Percentiles rank a stretch among this genome's conserved stretches.
These are phyloP conservation scores for Nysson spinosus DNA, from an alignment of 2,888 invertebrate genomes.

Conservation along the genomic window DNA sequence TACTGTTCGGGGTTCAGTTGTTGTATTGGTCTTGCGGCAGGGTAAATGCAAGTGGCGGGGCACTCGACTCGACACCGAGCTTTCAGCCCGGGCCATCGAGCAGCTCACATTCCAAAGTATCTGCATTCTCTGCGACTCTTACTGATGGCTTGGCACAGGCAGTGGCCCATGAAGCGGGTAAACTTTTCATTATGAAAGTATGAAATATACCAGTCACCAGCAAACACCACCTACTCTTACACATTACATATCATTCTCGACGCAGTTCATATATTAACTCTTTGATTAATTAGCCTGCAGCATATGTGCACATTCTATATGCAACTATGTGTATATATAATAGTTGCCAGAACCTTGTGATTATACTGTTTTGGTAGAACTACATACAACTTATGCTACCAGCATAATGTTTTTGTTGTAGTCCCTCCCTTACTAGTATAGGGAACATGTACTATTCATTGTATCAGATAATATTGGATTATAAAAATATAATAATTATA, in stretches of 20 bases:
- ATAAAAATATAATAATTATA: too few species aligned
- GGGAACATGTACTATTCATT: too few species aligned
- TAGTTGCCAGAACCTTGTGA: neutral
- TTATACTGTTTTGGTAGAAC: neutral
- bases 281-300: neutral
- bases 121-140: conserved; percentile 73
- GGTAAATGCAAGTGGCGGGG: conserved; percentile 71
- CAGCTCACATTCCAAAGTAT: conserved; percentile 62
- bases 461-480: too few species aligned
- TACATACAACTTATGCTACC: too few species aligned
- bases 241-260: neutral
- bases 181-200: conserved; percentile 34
- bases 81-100: conserved; percentile 59
- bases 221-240: neutral
- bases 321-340: neutral
- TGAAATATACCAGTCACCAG: neutral
- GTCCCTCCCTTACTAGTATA: too few species aligned
- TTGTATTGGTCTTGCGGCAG: conserved; percentile 66
- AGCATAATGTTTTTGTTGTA: too few species aligned
- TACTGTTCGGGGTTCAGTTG: conserved; percentile 67
- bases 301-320: neutral
- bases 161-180: conserved; percentile 81
- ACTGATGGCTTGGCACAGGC: conserved; percentile 81
- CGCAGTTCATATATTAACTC: neutral
- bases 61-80: conserved; percentile 68